Conservation (phyloP, 2,113 vertebrate genomes). For the Pan paniscus region DNA sequence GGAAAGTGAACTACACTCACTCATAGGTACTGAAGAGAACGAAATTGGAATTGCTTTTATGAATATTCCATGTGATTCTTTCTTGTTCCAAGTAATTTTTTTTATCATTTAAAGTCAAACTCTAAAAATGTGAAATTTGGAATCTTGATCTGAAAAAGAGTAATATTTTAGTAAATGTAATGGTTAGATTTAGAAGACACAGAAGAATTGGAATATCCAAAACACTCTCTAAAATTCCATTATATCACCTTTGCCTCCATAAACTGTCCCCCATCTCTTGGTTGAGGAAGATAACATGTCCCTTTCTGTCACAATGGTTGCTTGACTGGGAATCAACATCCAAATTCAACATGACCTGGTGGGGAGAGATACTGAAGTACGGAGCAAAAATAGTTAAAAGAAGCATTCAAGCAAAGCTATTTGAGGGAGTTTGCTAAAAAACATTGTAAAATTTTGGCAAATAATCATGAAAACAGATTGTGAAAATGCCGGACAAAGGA, state of each 20-base stretch:
- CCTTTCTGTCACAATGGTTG: neutral
- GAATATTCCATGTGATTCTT: neutral
- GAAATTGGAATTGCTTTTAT: neutral
- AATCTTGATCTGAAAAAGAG: neutral
- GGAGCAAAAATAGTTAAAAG: neutral
- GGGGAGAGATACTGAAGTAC: neutral
- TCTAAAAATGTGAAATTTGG: neutral
- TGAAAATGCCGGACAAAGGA: neutral
- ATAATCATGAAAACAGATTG: neutral
- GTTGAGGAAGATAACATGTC: neutral
- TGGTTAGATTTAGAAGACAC: constrained; percentile 21
- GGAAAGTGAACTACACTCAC: neutral
- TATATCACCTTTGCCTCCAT: neutral
- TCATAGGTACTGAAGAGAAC: neutral
- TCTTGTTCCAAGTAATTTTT: neutral
- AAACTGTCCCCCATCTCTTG: neutral
- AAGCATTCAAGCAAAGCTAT: neutral
- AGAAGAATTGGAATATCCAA: neutral
- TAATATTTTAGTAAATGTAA: neutral
- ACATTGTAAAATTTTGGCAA: neutral
- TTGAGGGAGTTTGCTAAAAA: neutral
- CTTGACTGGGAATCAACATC: neutral
- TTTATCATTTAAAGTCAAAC: constrained; percentile 10
- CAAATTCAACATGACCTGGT: neutral
- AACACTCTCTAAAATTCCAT: neutral